Percentiles rank a stretch among this genome's conserved stretches.
Evolutionary conservation across 2,888 invertebrate species (phyloP).

Genomic region (Ophion ellenae): DNA sequence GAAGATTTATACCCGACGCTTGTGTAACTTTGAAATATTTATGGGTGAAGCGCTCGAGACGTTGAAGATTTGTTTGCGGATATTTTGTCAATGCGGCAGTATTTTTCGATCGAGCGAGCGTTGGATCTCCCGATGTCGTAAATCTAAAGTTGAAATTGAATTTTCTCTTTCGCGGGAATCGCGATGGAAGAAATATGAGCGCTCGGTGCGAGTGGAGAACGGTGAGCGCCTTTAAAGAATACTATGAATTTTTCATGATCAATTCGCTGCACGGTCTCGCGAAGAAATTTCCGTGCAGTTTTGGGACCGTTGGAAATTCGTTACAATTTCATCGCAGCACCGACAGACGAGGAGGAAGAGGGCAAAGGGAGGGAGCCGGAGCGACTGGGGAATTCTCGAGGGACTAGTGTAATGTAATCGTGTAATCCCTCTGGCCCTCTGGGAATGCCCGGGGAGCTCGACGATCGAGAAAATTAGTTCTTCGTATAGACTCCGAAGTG

Average conservation of each 20-base stretch:
- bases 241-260: constrained; percentile 18
- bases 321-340: constrained; percentile 28
- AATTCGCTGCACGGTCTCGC: neutral
- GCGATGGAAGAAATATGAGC: neutral
- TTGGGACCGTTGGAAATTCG: constrained; percentile 17
- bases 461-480: constrained; percentile 38
- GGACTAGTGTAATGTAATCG: constrained; percentile 60
- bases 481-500: neutral
- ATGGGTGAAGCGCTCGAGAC: too few relatives aligned
- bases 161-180: neutral
- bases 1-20: too few relatives aligned
- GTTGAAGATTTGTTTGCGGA: neutral
- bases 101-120: neutral
- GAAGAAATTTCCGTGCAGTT: constrained; percentile 7
- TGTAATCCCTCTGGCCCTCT: constrained; percentile 45
- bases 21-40: too few relatives aligned
- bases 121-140: neutral
- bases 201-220: neutral
- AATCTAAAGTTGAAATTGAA: neutral
- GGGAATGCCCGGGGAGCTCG: constrained; percentile 38
- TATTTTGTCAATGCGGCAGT: neutral
- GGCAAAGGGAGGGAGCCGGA: neutral
- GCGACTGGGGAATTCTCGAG: constrained; percentile 55
- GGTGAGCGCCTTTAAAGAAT: neutral
- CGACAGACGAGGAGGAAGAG: constrained; percentile 33